Conservation (phyloP, 2,888 invertebrate species). For the Diabrotica balteata region DNA sequence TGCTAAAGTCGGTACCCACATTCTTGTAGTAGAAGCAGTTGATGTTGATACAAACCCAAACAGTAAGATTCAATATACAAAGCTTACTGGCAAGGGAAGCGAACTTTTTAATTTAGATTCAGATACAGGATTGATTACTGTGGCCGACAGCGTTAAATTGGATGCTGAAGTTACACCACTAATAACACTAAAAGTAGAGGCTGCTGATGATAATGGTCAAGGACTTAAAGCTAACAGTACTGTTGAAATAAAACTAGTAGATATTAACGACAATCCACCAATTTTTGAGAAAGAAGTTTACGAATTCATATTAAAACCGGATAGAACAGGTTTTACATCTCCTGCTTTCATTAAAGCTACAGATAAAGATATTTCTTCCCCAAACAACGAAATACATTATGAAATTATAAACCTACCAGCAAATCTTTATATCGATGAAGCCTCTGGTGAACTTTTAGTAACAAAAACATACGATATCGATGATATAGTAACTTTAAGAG, state of each 20-base stretch:
- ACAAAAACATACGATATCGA: slow-evolving; percentile 59
- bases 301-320: slow-evolving; percentile 80
- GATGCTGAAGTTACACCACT: slow-evolving; percentile 84
- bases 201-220: slow-evolving; percentile 84
- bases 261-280: slow-evolving; percentile 66
- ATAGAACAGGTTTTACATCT: slow-evolving; percentile 74
- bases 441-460: slow-evolving; percentile 77
- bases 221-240: slow-evolving; percentile 79
- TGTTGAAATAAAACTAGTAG: slow-evolving; percentile 76
- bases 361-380: slow-evolving; percentile 82
- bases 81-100: slow-evolving; percentile 65
- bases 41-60: slow-evolving; percentile 82
- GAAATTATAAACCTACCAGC: slow-evolving; percentile 80
- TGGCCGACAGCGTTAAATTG: slow-evolving; percentile 77
- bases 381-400: slow-evolving; percentile 86
- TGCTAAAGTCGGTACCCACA: slow-evolving; percentile 66
- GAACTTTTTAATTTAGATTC: slow-evolving; percentile 81
- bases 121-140: slow-evolving; percentile 79
- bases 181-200: slow-evolving; percentile 83
- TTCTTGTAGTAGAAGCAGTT: slow-evolving; percentile 73
- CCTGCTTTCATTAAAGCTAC: slow-evolving; percentile 79
- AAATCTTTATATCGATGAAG: slow-evolving; percentile 74
- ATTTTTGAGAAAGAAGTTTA: slow-evolving; percentile 80
- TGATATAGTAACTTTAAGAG: slow-evolving; percentile 70
- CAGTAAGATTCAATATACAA: slow-evolving; percentile 64